phyloP scores from a whole-genome alignment of 2,888 invertebrate species.

The Uloborus plumipes region DNA sequence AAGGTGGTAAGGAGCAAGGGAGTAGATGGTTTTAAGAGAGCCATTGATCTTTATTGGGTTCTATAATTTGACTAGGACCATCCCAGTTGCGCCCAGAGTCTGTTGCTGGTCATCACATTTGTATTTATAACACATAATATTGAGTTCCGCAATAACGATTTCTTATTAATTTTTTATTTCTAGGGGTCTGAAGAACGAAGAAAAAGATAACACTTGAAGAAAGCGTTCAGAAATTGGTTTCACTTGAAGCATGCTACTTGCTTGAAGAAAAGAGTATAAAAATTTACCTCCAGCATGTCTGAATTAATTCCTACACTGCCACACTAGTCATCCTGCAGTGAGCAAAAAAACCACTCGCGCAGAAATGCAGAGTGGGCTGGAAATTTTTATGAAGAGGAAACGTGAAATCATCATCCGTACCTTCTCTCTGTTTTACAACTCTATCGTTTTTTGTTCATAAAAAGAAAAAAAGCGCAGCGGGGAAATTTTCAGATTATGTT shows the following conservation, averaged over 20 bases:
- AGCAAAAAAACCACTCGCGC: slow-evolving; percentile 38
- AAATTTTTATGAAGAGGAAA: slow-evolving; percentile 37
- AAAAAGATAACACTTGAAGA: slow-evolving; percentile 56
- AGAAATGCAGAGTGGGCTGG: slow-evolving; percentile 44
- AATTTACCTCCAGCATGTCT: slow-evolving; percentile 39
- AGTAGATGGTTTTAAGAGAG: too few species aligned
- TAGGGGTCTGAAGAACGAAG: slow-evolving; percentile 42
- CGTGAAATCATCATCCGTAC: slow-evolving; percentile 62
- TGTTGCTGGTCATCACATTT: too few species aligned
- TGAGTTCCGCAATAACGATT: not conserved
- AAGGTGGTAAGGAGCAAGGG: too few species aligned
- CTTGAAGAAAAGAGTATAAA: slow-evolving; percentile 15
- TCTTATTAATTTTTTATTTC: slow-evolving; percentile 2
- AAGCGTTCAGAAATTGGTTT: too few species aligned
- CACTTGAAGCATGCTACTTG: slow-evolving; percentile 22
- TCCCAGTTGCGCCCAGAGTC: too few species aligned
- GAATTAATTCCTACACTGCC: slow-evolving; percentile 56
- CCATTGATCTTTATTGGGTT: too few species aligned
- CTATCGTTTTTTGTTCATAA: slow-evolving; percentile 16
- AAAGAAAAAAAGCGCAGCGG: too few species aligned
- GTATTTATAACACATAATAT: too few species aligned
- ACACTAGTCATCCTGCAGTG: slow-evolving; percentile 53
- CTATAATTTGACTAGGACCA: too few species aligned
- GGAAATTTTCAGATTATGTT: too few species aligned
- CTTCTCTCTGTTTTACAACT: too few species aligned